phyloP scores from a whole-genome alignment of 2,797 vertebrate species.

The Lateolabrax maculatus region DNA sequence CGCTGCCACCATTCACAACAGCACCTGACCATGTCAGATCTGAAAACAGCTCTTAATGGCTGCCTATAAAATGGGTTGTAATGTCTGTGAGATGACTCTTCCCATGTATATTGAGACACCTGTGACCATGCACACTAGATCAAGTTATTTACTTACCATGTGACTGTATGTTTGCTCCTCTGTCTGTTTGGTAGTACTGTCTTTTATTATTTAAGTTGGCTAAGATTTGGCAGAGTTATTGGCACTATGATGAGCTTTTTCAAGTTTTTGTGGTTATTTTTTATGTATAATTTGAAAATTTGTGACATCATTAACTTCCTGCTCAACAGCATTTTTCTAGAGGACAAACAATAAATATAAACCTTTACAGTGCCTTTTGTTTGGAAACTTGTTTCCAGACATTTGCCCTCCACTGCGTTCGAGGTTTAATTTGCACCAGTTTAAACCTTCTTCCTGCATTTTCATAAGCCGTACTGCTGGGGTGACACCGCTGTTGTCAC shows the following conservation, averaged over 20 bases:
- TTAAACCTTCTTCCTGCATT: background rate
- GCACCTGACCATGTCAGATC: slow-evolving; percentile 17
- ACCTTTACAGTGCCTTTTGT: background rate
- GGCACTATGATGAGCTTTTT: background rate
- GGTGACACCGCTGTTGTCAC: slow-evolving; percentile 6
- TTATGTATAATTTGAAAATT: background rate
- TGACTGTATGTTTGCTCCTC: no score
- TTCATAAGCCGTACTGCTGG: background rate
- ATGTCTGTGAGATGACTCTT: slow-evolving; percentile 17
- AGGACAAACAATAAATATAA: background rate
- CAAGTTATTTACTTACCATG: background rate
- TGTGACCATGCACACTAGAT: background rate
- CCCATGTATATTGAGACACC: background rate
- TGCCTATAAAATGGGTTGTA: slow-evolving; percentile 18
- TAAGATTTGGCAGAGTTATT: background rate
- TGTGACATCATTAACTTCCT: background rate
- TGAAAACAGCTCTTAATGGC: slow-evolving; percentile 2
- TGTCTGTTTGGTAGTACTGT: no score
- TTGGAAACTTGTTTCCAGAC: background rate
- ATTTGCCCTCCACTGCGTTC: background rate
- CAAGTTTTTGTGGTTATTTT: no score
- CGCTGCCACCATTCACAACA: slow-evolving; percentile 14
- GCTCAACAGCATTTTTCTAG: background rate
- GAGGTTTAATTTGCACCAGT: background rate
- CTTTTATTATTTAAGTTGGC: no score